Evolutionary conservation across 2,113 vertebrate genomes (phyloP).

Genomic region (Gracilinanus agilis): DNA sequence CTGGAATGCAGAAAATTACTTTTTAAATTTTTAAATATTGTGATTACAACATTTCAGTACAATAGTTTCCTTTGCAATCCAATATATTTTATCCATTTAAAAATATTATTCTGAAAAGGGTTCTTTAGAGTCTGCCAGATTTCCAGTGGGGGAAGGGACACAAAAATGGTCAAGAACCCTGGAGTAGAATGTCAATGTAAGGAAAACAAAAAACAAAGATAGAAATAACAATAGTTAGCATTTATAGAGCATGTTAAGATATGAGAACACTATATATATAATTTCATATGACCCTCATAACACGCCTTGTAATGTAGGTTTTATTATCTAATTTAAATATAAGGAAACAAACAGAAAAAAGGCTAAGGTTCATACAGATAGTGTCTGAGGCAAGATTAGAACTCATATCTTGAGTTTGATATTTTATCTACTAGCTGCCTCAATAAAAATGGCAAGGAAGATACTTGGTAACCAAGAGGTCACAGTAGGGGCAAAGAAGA

Average conservation of each 20-base stretch:
- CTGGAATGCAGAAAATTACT: not conserved
- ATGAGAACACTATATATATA: not conserved
- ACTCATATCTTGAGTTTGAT: not conserved
- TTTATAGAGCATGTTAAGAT: not conserved
- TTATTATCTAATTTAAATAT: not conserved
- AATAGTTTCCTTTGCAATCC: not conserved
- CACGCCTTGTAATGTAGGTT: not conserved
- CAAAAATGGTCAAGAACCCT: not conserved
- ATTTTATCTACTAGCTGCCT: not conserved
- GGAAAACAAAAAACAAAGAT: not conserved
- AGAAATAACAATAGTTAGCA: not conserved
- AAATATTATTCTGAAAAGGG: not conserved
- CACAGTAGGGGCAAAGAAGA: not conserved
- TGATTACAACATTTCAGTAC: not conserved
- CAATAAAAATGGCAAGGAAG: not conserved
- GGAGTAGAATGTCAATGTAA: not conserved
- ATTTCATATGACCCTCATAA: not conserved
- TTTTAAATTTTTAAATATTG: not conserved
- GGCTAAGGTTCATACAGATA: not conserved
- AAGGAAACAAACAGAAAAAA: not conserved
- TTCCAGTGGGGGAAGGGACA: not conserved
- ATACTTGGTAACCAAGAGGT: not conserved
- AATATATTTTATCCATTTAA: not conserved
- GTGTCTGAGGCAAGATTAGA: not conserved
- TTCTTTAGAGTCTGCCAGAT: not conserved